Base-by-base conservation (phyloP, 1,140 invertebrate genomes). In the Ctenoplectra terminalis region DNA sequence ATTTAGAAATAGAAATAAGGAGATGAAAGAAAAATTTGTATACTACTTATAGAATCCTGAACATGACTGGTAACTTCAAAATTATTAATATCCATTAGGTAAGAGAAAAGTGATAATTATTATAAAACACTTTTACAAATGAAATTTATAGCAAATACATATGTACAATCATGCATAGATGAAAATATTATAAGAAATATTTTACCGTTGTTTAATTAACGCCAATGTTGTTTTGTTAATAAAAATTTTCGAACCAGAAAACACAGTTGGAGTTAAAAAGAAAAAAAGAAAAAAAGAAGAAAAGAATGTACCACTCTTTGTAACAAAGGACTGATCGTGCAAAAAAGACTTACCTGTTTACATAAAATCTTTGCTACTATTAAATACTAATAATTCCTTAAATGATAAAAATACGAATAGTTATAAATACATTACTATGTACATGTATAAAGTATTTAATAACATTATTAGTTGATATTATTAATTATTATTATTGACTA, bases 401-500 rank as follows among this genome's bases (percentile, higher is more conserved):
- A 88, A 86, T 82, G 60, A 74, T 89, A 75, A 87, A n/a, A 82
- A 66, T 78, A 79, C 70, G 80, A 90, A 87, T 75, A 71, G 87
- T 90, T 90, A 89, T 82, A 84, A 89, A 89, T 88, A 84, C 85
- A 88, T 85, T 78, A 80, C 73, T 85, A 89, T 90, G 81, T 89
- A 89, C 60, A 88, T 90, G 89, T 90, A 90, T 81, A 90, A 89
- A 86, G 89, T 90, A 90, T 90, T 90, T 90, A 88, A 90, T 89
- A 88, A 90, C 80, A 89, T 88, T 88, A 87, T 86, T 89, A 86
- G 78, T 83, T 88, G 82, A 80, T 87, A 88, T 86, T 84, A 85
- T 83, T 82, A 83, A 85, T 83, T 82, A 83, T 81, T 81, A 83
- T 81, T 82, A 83, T 9, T 82, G 60, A 77, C 72, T 72, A 77